These are phyloP conservation scores for Protomyctophum bolini DNA, from an alignment of 2,113 vertebrate species.

Conservation along the genomic window DNA sequence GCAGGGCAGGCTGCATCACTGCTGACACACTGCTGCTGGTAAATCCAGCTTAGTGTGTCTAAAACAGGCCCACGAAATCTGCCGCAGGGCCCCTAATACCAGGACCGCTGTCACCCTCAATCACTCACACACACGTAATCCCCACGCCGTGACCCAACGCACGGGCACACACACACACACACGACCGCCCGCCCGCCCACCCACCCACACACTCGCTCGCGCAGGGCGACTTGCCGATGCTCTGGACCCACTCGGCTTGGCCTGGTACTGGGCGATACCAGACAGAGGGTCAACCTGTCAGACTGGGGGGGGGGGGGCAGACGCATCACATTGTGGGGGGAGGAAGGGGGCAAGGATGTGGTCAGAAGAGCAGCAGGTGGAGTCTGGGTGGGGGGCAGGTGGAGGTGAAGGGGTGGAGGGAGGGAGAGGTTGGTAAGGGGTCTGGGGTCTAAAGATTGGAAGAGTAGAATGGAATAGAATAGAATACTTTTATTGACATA, in stretches of 20 bases:
- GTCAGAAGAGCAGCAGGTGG: constrained; percentile 7
- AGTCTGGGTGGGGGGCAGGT: not conserved
- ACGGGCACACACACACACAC: constrained; percentile 34
- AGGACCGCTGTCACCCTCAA: constrained; percentile 80
- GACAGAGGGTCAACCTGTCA: constrained; percentile 64
- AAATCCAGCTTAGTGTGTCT: constrained; percentile 82
- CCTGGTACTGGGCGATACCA: constrained; percentile 72
- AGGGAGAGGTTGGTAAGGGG: not conserved
- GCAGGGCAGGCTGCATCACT: constrained; percentile 62
- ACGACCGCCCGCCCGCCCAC: not conserved
- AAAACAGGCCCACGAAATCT: constrained; percentile 79
- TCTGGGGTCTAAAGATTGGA: not conserved
- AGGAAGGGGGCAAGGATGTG: not conserved
- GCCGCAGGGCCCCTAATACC: constrained; percentile 77
- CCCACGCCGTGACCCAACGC: constrained; percentile 72
- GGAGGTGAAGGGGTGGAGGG: not conserved
- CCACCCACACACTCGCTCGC: constrained; percentile 1
- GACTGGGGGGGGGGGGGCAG: constrained; percentile 9
- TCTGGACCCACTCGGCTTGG: constrained; percentile 53
- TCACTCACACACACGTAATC: constrained; percentile 81
- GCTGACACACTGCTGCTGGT: constrained; percentile 76
- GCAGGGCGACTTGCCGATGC: constrained; percentile 27
- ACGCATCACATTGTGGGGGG: not conserved
- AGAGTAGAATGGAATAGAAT: no score
- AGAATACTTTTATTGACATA: no score